Evolutionary conservation across 2,113 vertebrate species (phyloP), one percentile per base, ranked within the genome.

Genomic region (Paradoxurus hermaphroditus): DNA sequence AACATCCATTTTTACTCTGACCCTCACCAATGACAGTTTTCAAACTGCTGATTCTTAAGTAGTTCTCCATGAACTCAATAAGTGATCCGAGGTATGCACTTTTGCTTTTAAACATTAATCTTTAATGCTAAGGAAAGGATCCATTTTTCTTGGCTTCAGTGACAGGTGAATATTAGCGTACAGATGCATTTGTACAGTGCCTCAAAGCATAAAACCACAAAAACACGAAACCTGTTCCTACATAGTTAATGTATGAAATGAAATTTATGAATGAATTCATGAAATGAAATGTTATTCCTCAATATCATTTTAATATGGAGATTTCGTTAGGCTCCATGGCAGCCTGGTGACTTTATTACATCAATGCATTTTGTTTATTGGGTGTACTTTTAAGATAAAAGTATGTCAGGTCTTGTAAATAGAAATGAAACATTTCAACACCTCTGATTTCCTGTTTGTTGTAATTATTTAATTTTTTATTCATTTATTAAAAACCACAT

Each of bases 91-190:
- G 68, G 49, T 51, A 51, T 7, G 23, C n/a, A 56, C 39, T 41
- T 95, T 91, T 91, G 25, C 77, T 90, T 96, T 67, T 51, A 90
- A 97, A 90, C 13, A 34, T 97, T 86, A 90, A 94, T 95, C 88
- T 94, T 92, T 92, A 90, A 90, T 94, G 75, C 15, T 73, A n/a
- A 97, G 62, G 13, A 78, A 95, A 91, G 29, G 44, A 65, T 86
- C 39, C 53, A 68, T 94, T 39, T 94, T 62, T 90, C 81, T 91
- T 95, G 78, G 49, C 19, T 79, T 91, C 75, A 44, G 34, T 92
- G 70, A 93, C 68, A 94, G 53, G 67, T 86, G 56, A 72, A 72
- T 86, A 65, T 91, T 72, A 94, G 79, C 39, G 82, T 34, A 79
- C 16, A 59, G 18, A 82, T 82, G 59, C 8, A 77, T 95, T 96